phyloP scores from a whole-genome alignment of 2,113 vertebrate species.

The Trachemys scripta region DNA sequence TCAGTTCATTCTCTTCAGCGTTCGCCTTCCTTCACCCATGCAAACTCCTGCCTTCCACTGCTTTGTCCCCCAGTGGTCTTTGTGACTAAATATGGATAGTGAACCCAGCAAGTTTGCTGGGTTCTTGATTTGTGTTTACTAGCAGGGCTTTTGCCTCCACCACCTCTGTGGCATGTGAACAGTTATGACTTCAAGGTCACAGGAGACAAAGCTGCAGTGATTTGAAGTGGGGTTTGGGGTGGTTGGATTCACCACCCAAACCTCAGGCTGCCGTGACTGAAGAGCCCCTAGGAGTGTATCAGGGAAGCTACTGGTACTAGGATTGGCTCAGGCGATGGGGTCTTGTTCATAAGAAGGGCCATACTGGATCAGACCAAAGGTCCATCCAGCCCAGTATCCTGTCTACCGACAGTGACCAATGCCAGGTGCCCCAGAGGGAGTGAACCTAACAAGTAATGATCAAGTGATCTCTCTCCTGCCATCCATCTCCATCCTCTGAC shows the following conservation, averaged over 20 bases:
- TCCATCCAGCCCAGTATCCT: too few relatives aligned
- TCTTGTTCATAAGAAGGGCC: not conserved
- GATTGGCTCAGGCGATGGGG: not conserved
- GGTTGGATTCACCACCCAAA: not conserved
- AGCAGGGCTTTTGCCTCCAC: not conserved
- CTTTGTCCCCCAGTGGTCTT: not conserved
- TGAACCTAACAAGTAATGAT: too few relatives aligned
- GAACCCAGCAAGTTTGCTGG: not conserved
- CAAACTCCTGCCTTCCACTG: not conserved
- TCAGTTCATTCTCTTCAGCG: not conserved
- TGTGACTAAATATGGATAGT: not conserved
- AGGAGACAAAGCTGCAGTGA: not conserved
- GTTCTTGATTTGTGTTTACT: not conserved
- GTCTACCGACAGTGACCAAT: too few relatives aligned
- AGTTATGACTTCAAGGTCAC: not conserved
- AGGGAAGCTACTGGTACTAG: not conserved
- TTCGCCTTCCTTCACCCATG: not conserved
- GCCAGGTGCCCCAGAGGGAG: too few relatives aligned
- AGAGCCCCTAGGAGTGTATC: not conserved
- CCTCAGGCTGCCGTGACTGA: not conserved
- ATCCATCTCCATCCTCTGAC: too few relatives aligned
- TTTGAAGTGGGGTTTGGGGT: not conserved
- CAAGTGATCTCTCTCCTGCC: too few relatives aligned
- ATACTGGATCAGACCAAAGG: too few relatives aligned
- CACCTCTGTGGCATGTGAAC: not conserved